Conservation (phyloP, 2,888 invertebrate species). For the Anticlea derivata region DNA sequence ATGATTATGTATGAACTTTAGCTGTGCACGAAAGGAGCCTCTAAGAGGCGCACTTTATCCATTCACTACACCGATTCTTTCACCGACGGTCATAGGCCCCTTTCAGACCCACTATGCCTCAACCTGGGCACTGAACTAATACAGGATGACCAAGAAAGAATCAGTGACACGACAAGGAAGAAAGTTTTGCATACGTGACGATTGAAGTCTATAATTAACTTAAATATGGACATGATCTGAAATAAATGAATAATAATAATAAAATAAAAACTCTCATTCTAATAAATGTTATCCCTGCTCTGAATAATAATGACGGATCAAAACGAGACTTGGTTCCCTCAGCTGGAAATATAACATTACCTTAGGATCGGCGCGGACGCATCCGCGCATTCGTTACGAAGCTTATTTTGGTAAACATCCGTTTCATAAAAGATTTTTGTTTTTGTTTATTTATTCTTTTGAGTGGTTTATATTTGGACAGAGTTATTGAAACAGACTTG, state of each 20-base stretch:
- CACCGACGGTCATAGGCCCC: no score
- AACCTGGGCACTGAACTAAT: no score
- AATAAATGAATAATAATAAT: neutral
- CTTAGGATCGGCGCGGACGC: constrained; percentile 14
- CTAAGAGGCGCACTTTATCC: no score
- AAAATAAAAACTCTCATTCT: no score
- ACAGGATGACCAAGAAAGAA: no score
- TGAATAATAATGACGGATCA: constrained; percentile 25
- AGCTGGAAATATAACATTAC: neutral
- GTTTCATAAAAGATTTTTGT: constrained; percentile 25
- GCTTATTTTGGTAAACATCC: constrained; percentile 40
- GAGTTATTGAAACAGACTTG: constrained; percentile 2
- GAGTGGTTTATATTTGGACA: constrained; percentile 20
- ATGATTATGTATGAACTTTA: no score
- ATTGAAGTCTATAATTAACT: neutral
- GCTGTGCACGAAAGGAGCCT: no score
- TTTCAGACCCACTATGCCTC: no score
- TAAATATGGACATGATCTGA: no score
- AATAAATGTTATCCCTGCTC: constrained; percentile 13
- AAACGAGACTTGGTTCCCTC: constrained; percentile 13
- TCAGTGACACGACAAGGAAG: no score
- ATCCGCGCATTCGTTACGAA: constrained; percentile 33
- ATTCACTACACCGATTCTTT: no score
- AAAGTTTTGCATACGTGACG: no score
- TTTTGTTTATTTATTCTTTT: constrained; percentile 27